Base-by-base conservation (phyloP, 2,113 vertebrate genomes). In the Semicossyphus pulcher region DNA sequence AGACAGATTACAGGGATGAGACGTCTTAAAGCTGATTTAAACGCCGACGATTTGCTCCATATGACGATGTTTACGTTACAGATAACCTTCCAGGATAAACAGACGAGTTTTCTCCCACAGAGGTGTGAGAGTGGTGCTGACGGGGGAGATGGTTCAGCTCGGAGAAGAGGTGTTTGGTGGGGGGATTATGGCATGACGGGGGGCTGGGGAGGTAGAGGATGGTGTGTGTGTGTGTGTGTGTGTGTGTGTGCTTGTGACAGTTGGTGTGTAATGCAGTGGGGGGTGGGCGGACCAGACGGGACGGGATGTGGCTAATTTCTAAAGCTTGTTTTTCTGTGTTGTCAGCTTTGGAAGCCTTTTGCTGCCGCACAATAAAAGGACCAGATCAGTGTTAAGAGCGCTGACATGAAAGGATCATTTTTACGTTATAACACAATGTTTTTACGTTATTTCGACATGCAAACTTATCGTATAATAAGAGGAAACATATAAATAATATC, bases 21-120 rank as follows among this genome's bases (percentile, higher is more conserved):
- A 64, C 67, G 49, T 39, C 31, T 31, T 72, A 77, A 66, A 44
- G 62, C 29, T 54, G 32, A 53, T 66, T 65, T 39, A 58, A 71
- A 72, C 37, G 1, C 39, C 25, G 65, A 64, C 70, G 49, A 76
- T 44, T 20, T 7, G 60, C 69, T 78, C 70, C 56, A 69, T 80
- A 81, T 66, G 77, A 83, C 54, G 34, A 32, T 90, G 88, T 92
- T 94, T 92, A 92, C 85, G 73, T 73, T 78, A 81, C 77, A 88
- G 90, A 94, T 92, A 91, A 90, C 75, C 85, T 80, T 67, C 51
- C 73, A 89, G 82, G 76, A 90, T 88, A 92, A 92, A 93, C 89
- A 90, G 65, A 26, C 41, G 23, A 28, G 31, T 65, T 42, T 76
- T 70, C 61, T 70, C 76, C 65, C 44, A 45, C 49, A 52, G 80